phyloP scores from a whole-genome alignment of 2,888 invertebrate species.

The Aromia moschata region DNA sequence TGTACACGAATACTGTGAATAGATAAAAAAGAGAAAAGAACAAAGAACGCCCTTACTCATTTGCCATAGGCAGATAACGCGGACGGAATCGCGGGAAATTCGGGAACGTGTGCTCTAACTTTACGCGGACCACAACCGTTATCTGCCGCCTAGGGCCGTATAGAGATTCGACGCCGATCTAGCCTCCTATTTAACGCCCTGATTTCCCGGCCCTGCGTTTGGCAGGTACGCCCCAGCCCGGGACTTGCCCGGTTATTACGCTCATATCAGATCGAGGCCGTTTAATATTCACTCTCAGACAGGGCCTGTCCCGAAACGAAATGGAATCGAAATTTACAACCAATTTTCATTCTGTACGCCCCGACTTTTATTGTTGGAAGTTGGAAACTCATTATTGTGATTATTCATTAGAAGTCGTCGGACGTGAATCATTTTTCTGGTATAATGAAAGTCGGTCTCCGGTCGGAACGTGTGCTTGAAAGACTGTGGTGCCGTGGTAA shows the following conservation, averaged over 20 bases:
- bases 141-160: neutral
- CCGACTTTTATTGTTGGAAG: constrained; percentile 17
- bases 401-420: constrained; percentile 17
- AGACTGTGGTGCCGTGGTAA: neutral
- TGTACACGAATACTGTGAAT: too few species aligned
- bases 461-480: neutral
- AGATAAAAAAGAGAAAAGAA: too few species aligned
- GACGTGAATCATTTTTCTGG: constrained; percentile 11
- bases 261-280: constrained; percentile 18
- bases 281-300: constrained; percentile 27
- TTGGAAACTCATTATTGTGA: constrained; percentile 20
- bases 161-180: neutral
- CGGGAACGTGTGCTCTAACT: too few species aligned
- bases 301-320: constrained; percentile 13
- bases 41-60: too few species aligned
- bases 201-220: constrained; percentile 1
- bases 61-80: too few species aligned
- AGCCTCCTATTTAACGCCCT: neutral
- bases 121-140: too few species aligned
- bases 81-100: too few species aligned
- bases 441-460: constrained; percentile 2
- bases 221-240: neutral
- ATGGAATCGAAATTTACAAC: constrained; percentile 33
- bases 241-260: constrained; percentile 4
- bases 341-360: constrained; percentile 22